A percentile compares a stretch with the other conserved stretches of the same genome.
phyloP scores from a whole-genome alignment of 2,888 invertebrate genomes.

The Diaphora mendica region DNA sequence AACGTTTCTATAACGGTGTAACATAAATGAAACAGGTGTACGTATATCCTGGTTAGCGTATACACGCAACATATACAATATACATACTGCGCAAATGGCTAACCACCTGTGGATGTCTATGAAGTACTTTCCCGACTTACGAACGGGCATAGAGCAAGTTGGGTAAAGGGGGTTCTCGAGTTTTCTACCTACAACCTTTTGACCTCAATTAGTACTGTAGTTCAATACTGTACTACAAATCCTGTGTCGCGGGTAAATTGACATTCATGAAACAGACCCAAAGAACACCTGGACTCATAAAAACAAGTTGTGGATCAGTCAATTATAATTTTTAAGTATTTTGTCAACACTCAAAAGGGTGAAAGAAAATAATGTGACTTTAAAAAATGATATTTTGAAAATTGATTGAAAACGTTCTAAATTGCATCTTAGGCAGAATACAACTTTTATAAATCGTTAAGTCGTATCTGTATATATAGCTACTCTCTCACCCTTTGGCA shows the following conservation, averaged over 20 bases:
- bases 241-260: no score
- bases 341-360: no score
- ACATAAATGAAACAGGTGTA: neutral
- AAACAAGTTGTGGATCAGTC: no score
- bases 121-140: conserved; percentile 45
- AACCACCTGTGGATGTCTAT: conserved; percentile 68
- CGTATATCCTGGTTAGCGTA: neutral
- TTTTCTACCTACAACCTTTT: conserved; percentile 21
- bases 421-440: conserved; percentile 25
- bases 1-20: neutral
- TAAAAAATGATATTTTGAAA: no score
- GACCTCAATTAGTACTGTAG: conserved; percentile 10
- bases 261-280: neutral
- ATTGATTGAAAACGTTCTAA: no score
- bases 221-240: no score
- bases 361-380: no score
- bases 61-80: conserved; percentile 26
- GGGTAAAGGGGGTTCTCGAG: neutral
- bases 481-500: conserved; percentile 37
- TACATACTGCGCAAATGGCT: conserved; percentile 48
- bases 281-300: no score
- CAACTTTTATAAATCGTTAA: conserved; percentile 8
- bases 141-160: conserved; percentile 35
- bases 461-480: conserved; percentile 33
- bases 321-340: no score